Conservation (phyloP, 2,113 vertebrate genomes). For the Sinocyclocheilus anshuiensis region DNA sequence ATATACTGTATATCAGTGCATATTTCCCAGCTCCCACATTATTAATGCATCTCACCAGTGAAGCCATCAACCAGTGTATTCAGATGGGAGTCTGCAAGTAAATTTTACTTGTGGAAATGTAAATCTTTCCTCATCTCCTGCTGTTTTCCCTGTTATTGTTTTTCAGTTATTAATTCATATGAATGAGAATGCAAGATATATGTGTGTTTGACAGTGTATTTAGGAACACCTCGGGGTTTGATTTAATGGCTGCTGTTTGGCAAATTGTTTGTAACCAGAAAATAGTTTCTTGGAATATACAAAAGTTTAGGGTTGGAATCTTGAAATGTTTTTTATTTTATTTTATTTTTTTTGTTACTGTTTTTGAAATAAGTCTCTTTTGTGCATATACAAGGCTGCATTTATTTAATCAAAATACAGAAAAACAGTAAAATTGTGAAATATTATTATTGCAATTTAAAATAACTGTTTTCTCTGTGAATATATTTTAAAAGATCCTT, state of each 20-base stretch:
- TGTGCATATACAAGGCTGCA: background rate
- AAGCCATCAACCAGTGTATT: conserved; percentile 25
- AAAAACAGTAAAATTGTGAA: background rate
- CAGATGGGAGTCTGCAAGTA: conserved; percentile 17
- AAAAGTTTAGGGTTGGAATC: background rate
- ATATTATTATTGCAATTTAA: background rate
- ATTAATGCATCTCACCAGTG: conserved; percentile 50
- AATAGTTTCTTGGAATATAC: background rate
- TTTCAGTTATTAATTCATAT: conserved; percentile 36
- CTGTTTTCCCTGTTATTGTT: conserved; percentile 24
- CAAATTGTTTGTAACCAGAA: background rate
- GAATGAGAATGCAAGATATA: conserved; percentile 20
- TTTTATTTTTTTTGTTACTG: background rate
- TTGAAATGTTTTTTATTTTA: background rate
- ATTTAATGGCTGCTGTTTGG: conserved; percentile 16
- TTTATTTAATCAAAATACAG: background rate
- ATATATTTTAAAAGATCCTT: background rate
- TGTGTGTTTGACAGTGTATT: conserved; percentile 35
- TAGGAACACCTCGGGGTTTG: conserved; percentile 23
- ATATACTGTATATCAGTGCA: conserved; percentile 8
- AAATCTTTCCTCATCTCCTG: background rate
- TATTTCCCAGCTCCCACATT: conserved; percentile 45
- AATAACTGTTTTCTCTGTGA: background rate
- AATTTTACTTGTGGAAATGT: conserved; percentile 17
- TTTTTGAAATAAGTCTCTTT: background rate